Conservation (phyloP, 1,140 invertebrate species). For the Acromyrmex charruanus region DNA sequence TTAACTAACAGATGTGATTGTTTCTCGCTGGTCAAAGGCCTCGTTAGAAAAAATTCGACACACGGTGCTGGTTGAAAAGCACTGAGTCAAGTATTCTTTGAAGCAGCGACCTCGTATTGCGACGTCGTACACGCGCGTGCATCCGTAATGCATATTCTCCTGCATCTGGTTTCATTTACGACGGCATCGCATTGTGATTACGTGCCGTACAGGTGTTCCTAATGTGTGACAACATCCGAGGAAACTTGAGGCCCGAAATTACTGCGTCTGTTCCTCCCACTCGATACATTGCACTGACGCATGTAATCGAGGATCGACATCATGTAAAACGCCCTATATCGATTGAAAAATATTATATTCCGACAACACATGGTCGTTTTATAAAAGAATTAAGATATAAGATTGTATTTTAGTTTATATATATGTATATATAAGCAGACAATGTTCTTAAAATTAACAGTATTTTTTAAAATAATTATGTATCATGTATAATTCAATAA, state of each 20-base stretch:
- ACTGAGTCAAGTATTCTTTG: conserved; percentile 11
- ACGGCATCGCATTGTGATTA: conserved; percentile 49
- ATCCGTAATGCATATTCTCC: conserved; percentile 65
- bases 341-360: background rate
- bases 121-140: conserved; percentile 54
- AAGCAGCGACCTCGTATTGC: background rate
- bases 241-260: conserved; percentile 54
- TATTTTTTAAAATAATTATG: too few relatives aligned
- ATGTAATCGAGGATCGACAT: background rate
- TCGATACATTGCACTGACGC: conserved; percentile 11
- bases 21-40: background rate
- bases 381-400: background rate
- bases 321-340: background rate
- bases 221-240: conserved; percentile 42
- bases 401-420: background rate
- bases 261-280: conserved; percentile 31
- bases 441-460: too few relatives aligned
- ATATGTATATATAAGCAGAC: too few relatives aligned
- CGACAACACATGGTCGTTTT: background rate
- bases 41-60: conserved; percentile 3
- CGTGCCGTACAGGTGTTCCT: conserved; percentile 51
- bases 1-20: background rate
- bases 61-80: conserved; percentile 25
- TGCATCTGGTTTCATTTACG: conserved; percentile 62
- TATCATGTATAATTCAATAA: too few relatives aligned